These are phyloP conservation scores for Parazoanthus darwini DNA, from an alignment of 92 coral and sea anemone genomes.

Conservation along the genomic window DNA sequence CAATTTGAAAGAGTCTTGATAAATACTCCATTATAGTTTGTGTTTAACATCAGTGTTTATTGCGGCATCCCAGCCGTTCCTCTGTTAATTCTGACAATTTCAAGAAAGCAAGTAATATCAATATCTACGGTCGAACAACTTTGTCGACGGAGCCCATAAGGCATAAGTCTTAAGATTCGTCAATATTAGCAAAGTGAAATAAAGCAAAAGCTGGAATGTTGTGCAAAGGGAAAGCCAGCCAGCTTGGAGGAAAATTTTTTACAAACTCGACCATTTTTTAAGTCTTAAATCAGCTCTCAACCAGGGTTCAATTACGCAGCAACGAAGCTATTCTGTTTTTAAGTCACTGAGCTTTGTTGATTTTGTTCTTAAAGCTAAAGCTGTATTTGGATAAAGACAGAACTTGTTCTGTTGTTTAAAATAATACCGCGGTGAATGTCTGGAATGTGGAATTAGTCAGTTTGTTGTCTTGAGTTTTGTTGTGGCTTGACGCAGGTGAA, in stretches of 20 bases:
- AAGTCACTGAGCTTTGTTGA: background rate
- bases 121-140: no score
- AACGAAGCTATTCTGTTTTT: constrained; percentile 15
- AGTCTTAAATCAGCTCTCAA: background rate
- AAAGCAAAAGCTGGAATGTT: no score
- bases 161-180: no score
- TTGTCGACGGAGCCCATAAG: no score
- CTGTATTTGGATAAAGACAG: background rate
- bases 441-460: background rate
- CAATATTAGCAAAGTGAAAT: no score
- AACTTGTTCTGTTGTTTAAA: background rate
- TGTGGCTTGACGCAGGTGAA: background rate
- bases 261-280: background rate
- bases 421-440: background rate
- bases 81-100: no score
- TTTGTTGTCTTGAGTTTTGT: background rate
- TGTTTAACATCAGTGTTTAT: no score
- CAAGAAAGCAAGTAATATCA: no score
- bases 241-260: background rate
- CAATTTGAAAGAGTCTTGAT: no score
- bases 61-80: no score
- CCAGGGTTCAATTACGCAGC: background rate
- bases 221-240: background rate
- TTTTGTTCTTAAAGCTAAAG: constrained; percentile 12
- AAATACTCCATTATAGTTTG: no score